A percentile compares a stretch with the other conserved stretches of the same genome.
Conservation (phyloP, 30 jellyfish, hydroid and myxozoan genomes). For the Hydra vulgaris region DNA sequence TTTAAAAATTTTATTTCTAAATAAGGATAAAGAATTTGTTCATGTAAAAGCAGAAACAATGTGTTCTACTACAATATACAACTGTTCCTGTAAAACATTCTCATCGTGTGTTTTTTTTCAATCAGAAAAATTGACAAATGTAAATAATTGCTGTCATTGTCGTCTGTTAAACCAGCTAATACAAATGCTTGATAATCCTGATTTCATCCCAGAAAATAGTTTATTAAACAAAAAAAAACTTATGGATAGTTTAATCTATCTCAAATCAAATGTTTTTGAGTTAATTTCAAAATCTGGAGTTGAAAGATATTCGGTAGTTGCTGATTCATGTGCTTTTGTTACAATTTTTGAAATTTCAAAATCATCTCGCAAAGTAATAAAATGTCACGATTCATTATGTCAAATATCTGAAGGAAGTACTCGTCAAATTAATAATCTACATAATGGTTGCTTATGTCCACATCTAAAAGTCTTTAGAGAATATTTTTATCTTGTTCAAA, state of each 20-base stretch:
- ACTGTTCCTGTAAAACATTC: background rate
- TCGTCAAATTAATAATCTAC: background rate
- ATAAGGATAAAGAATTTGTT: background rate
- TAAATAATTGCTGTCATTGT: background rate
- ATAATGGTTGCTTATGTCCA: background rate
- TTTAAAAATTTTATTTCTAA: no score
- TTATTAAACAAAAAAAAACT: background rate
- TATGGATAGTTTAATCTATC: background rate
- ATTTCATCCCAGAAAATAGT: background rate
- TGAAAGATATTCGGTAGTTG: background rate
- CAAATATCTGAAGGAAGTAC: background rate
- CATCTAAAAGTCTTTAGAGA: constrained; percentile 5
- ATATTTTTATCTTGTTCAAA: background rate
- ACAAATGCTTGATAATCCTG: background rate
- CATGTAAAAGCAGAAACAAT: background rate
- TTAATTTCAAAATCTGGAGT: background rate
- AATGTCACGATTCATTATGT: constrained; percentile 5
- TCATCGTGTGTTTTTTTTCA: background rate
- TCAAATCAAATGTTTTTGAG: background rate
- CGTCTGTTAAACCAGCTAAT: background rate
- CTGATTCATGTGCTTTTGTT: background rate
- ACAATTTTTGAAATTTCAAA: background rate
- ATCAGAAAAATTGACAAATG: background rate
- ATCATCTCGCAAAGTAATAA: background rate
- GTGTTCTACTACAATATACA: background rate